A percentile compares a stretch with the other conserved stretches of the same genome.
phyloP scores from a whole-genome alignment of 1,140 invertebrate genomes.

The Tribolium castaneum region DNA sequence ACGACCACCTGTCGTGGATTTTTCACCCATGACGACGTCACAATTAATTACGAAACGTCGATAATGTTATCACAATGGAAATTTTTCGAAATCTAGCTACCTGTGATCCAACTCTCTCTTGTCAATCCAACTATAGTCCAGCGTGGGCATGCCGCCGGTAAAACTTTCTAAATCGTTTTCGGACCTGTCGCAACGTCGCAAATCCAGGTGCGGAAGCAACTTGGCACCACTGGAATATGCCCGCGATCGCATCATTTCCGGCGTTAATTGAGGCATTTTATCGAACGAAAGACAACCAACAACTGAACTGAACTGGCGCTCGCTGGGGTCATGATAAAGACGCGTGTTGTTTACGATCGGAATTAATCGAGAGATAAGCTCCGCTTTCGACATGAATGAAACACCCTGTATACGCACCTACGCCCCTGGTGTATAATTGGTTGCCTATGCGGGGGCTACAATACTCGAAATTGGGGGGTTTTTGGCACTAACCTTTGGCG shows the following conservation, averaged over 20 bases:
- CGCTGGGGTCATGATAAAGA: background rate
- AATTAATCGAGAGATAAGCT: background rate
- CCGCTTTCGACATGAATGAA: background rate
- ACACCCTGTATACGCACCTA: background rate
- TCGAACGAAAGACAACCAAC: background rate
- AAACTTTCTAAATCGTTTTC: conserved; percentile 71
- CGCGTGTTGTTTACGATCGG: background rate
- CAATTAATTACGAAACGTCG: too few species aligned
- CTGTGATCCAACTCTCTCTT: conserved; percentile 72
- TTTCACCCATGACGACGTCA: too few species aligned
- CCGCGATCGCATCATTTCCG: conserved; percentile 66
- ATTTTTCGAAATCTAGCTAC: conserved; percentile 59
- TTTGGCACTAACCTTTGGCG: conserved; percentile 1
- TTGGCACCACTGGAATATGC: conserved; percentile 64
- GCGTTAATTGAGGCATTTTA: conserved; percentile 61
- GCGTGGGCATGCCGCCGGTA: conserved; percentile 66
- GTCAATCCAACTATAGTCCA: conserved; percentile 68
- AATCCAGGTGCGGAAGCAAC: conserved; percentile 51
- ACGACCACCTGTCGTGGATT: too few species aligned
- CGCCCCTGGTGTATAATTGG: background rate
- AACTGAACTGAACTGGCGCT: background rate
- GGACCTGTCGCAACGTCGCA: conserved; percentile 65
- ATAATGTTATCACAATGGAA: too few species aligned
- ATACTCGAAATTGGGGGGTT: background rate
- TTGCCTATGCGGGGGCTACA: background rate